Base-by-base conservation (phyloP, 1,140 invertebrate genomes). In the Pararge aegeria region DNA sequence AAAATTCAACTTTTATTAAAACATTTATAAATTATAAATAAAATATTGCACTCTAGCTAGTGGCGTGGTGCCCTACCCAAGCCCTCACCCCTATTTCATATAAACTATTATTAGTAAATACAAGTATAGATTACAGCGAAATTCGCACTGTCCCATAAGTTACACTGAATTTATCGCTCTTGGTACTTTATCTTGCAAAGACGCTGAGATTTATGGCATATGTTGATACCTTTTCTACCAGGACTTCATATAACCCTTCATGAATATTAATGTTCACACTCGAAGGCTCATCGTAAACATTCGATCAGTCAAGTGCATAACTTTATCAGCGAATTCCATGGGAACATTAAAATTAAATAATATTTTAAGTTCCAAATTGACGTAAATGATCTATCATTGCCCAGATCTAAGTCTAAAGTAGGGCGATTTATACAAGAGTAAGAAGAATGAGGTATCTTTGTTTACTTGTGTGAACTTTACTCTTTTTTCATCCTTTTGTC, bases 251-350 rank as follows among this genome's bases (percentile, higher is more conserved):
- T 20, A 46, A 20, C 42, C 42, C 42, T 46, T 46, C 42, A 46
- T 46, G 42, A 46, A 46, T 46, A 46, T 46, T 46, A 46, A 46
- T 46, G 42, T 20, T 46, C 42, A 46, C 19, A 46, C 18, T 20
- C 42, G 19, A 4, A 46, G 18, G 42, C 19, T 46, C 19, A 10
- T 46, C 18, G 16, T 46, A 20, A 46, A 46, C 7, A 46, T 46
- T 46, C 19, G 18, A 46, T 46, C 42, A 46, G 20, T 46, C 19
- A n/a, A 46, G 6, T 46, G 42, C 42, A 46, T 46, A 20, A 46
- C 1, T 42, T 42, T 16, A 15, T 46, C 13, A 46, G 18, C 18
- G 16, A 20, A 44, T 44, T 44, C 15, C n/a, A 20, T 44, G n/a
- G n/a, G n/a, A n/a, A 20, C 13, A 20, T 20, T 20, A 46, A 20